Conservation (phyloP, 2,797 vertebrate species). For the Diplodus sargus region DNA sequence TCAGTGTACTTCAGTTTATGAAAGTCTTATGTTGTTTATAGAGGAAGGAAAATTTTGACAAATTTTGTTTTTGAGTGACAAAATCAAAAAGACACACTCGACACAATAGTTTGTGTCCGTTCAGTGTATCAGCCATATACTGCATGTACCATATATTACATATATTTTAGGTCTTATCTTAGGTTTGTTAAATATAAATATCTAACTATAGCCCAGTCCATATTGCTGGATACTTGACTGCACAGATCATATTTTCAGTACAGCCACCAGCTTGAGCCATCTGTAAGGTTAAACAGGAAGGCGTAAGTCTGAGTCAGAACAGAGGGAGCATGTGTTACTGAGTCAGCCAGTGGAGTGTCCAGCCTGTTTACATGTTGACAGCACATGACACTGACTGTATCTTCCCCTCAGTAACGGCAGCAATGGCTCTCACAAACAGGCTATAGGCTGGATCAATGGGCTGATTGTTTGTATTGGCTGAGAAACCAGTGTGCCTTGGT, state of each 20-base stretch:
- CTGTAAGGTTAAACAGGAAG: conserved; percentile 50
- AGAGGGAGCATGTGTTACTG: conserved; percentile 66
- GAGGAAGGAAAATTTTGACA: neutral
- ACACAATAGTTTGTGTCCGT: neutral
- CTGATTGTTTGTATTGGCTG: conserved; percentile 58
- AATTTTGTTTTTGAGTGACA: no score
- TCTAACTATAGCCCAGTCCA: neutral
- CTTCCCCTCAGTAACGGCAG: conserved; percentile 47
- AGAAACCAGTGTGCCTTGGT: conserved; percentile 52
- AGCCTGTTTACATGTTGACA: conserved; percentile 71
- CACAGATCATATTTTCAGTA: neutral
- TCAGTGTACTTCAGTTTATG: neutral
- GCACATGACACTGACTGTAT: conserved; percentile 71
- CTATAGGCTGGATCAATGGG: conserved; percentile 68
- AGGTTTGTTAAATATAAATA: neutral
- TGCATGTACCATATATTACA: no score
- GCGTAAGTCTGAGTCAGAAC: conserved; percentile 64
- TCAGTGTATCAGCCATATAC: neutral
- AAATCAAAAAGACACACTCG: neutral
- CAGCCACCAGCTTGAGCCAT: neutral
- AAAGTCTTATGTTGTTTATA: neutral
- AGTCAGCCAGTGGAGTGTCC: conserved; percentile 63
- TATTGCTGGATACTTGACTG: neutral
- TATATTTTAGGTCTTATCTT: no score
- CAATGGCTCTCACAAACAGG: conserved; percentile 24